Evolutionary conservation across 2,888 invertebrate species (phyloP).

Genomic region (Timema podura): DNA sequence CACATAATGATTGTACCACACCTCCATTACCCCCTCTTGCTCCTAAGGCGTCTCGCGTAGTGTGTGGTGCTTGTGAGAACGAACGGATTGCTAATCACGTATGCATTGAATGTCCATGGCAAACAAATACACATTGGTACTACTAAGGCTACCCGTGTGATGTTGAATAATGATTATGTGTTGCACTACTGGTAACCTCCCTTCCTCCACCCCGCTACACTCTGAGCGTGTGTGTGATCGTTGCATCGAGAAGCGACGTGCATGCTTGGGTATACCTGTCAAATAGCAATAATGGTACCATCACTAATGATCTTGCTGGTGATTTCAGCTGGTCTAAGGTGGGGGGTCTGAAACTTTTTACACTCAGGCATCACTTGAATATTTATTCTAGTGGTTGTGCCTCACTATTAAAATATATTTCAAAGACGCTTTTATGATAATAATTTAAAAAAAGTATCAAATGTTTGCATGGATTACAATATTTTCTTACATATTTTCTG

Average conservation of each 20-base stretch:
- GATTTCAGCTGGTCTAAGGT: too few relatives aligned
- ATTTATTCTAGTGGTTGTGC: not conserved
- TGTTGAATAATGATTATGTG: constrained; percentile 14
- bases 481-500: too few relatives aligned
- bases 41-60: not conserved
- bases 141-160: not conserved
- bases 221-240: not conserved
- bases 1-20: not conserved
- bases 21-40: not conserved
- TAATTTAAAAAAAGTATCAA: not conserved
- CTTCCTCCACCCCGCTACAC: not conserved
- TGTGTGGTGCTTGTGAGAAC: too few relatives aligned
- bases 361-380: too few relatives aligned
- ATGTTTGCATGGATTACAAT: not conserved
- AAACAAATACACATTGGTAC: constrained; percentile 8
- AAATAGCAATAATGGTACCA: not conserved
- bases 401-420: not conserved
- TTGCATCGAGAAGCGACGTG: too few relatives aligned
- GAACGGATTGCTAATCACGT: not conserved
- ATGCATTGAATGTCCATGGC: constrained; percentile 10
- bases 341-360: too few relatives aligned
- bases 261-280: not conserved
- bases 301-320: not conserved
- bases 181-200: not conserved
- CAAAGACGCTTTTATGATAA: not conserved